A percentile compares a stretch with the other conserved stretches of the same genome.
phyloP scores from a whole-genome alignment of 1,140 invertebrate species.

The Probaryconus sp. region DNA sequence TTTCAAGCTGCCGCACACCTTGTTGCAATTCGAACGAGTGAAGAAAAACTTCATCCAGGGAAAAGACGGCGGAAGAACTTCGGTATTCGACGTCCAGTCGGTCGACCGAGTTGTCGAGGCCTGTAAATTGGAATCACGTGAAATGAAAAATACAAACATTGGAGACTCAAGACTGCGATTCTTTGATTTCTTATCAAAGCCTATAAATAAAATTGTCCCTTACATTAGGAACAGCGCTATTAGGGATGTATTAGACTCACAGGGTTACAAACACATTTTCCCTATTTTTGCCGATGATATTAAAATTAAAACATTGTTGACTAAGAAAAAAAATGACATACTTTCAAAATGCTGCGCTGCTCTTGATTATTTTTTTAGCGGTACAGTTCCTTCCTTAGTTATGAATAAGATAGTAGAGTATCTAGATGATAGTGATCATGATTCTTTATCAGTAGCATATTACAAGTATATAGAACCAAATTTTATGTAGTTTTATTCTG shows the following conservation, averaged over 20 bases:
- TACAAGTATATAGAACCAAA: too few relatives aligned
- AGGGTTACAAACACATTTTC: background rate
- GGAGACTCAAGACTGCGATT: constrained; percentile 15
- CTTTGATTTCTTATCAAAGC: constrained; percentile 8
- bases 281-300: constrained; percentile 24
- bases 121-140: constrained; percentile 18
- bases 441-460: constrained; percentile 1
- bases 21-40: constrained; percentile 10
- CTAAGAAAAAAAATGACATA: background rate
- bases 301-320: constrained; percentile 1
- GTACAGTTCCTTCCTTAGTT: constrained; percentile 15
- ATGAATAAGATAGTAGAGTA: constrained; percentile 17
- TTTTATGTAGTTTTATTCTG: too few relatives aligned
- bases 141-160: background rate
- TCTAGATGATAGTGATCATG: constrained; percentile 11
- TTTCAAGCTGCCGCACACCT: background rate
- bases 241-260: background rate
- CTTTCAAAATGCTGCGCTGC: background rate
- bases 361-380: background rate
- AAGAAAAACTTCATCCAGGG: background rate
- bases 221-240: constrained; percentile 18
- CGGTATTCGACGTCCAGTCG: too few relatives aligned
- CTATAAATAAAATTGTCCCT: background rate
- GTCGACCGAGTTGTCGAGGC: background rate
- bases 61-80: background rate